phyloP scores from a whole-genome alignment of 2,113 vertebrate genomes.

The Cynopterus brachyotis region DNA sequence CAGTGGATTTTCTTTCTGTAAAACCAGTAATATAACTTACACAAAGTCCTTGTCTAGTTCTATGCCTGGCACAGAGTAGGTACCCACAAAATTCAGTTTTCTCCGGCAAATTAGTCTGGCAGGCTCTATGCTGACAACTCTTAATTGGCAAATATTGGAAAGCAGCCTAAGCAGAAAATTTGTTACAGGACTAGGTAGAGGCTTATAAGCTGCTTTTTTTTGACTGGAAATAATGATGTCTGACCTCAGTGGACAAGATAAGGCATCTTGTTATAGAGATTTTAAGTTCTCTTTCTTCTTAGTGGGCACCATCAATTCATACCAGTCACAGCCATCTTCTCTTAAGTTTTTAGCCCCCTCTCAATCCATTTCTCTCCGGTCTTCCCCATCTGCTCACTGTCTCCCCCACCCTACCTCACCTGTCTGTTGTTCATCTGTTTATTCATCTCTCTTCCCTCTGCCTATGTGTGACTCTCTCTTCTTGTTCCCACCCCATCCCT shows the following conservation, averaged over 20 bases:
- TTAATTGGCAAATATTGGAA: neutral
- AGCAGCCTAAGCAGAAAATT: neutral
- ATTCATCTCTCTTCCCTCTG: neutral
- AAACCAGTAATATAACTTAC: neutral
- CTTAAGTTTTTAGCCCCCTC: neutral
- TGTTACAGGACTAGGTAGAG: neutral
- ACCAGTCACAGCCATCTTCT: neutral
- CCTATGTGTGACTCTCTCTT: neutral
- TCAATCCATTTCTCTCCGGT: neutral
- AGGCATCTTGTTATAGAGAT: neutral
- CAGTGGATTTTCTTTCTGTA: neutral
- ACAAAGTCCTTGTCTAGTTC: neutral
- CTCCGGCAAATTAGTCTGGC: neutral
- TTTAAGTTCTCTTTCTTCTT: neutral
- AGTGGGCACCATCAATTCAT: neutral
- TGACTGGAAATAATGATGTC: neutral
- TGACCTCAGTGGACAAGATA: neutral
- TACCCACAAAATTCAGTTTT: neutral
- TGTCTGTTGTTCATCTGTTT: neutral
- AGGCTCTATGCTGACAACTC: neutral
- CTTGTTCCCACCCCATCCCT: neutral
- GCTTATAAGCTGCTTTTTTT: neutral
- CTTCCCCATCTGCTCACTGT: neutral
- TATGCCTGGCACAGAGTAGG: neutral
- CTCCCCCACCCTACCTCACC: accelerated